Conservation (phyloP, 2,888 invertebrate species). For the Gibbula magus region DNA sequence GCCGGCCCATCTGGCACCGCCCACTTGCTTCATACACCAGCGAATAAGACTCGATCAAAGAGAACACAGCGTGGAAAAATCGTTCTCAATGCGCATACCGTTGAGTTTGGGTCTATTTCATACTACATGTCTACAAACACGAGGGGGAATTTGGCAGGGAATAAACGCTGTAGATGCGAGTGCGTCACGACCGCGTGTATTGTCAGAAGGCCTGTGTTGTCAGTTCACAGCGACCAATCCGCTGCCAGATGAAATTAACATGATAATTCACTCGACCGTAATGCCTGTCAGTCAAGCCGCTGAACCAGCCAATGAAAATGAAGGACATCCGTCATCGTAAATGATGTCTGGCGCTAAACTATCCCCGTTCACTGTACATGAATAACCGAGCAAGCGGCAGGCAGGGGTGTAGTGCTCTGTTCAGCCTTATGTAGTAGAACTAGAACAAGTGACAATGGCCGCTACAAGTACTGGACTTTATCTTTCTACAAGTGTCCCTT, state of each 20-base stretch:
- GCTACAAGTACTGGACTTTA: slow-evolving; percentile 87
- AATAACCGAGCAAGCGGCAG: slow-evolving; percentile 78
- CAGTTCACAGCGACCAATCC: slow-evolving; percentile 27
- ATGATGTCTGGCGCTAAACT: slow-evolving; percentile 60
- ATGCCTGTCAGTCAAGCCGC: slow-evolving; percentile 65
- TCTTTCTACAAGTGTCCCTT: slow-evolving; percentile 86
- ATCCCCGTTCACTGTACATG: slow-evolving; percentile 75
- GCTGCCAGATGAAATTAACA: slow-evolving; percentile 32
- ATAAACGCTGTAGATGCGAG: background rate
- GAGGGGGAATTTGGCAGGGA: background rate
- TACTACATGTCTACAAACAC: slow-evolving; percentile 11
- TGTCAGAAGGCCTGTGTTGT: background rate
- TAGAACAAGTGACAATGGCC: slow-evolving; percentile 82
- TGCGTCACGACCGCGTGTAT: slow-evolving; percentile 16
- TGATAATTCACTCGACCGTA: slow-evolving; percentile 57
- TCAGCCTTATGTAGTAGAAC: slow-evolving; percentile 48
- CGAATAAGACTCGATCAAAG: too few relatives aligned
- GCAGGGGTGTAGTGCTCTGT: slow-evolving; percentile 61
- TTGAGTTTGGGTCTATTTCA: background rate
- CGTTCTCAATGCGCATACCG: too few relatives aligned
- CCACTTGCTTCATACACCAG: background rate
- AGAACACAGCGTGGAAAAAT: too few relatives aligned
- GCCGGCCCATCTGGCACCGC: background rate
- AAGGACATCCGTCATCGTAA: slow-evolving; percentile 58
- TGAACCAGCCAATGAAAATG: slow-evolving; percentile 56